Conservation (phyloP, 2,888 invertebrate genomes). For the Apoda limacodes region DNA sequence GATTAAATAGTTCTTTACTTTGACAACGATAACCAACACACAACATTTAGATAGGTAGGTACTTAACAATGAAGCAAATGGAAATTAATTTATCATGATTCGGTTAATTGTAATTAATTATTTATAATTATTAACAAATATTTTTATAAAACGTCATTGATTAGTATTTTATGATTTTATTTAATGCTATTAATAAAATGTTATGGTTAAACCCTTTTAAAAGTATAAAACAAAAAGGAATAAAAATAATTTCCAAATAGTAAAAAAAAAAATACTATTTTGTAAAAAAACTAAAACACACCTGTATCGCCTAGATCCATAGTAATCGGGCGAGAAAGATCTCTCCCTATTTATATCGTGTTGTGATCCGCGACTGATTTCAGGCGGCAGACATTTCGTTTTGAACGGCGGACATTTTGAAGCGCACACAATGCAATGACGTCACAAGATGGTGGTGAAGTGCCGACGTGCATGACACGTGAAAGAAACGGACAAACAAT, state of each 20-base stretch:
- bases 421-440: constrained; percentile 57
- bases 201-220: too few relatives aligned
- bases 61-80: too few relatives aligned
- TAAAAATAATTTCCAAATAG: constrained; percentile 7
- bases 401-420: too few relatives aligned
- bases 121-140: too few relatives aligned
- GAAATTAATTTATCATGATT: too few relatives aligned
- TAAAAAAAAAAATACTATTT: constrained; percentile 8
- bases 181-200: too few relatives aligned
- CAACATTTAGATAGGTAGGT: too few relatives aligned
- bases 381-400: constrained; percentile 29
- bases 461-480: constrained; percentile 28
- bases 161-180: too few relatives aligned
- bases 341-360: constrained; percentile 76
- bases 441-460: constrained; percentile 47
- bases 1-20: too few relatives aligned
- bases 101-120: too few relatives aligned
- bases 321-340: constrained; percentile 80
- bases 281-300: constrained; percentile 53
- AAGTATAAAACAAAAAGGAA: constrained; percentile 6
- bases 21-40: too few relatives aligned
- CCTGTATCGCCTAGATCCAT: constrained; percentile 81
- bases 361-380: constrained; percentile 76
- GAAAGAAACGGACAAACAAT: constrained; percentile 29
- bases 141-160: too few relatives aligned